Evolutionary conservation across 2,113 vertebrate species (phyloP).

Genomic region (Eurypyga helias): DNA sequence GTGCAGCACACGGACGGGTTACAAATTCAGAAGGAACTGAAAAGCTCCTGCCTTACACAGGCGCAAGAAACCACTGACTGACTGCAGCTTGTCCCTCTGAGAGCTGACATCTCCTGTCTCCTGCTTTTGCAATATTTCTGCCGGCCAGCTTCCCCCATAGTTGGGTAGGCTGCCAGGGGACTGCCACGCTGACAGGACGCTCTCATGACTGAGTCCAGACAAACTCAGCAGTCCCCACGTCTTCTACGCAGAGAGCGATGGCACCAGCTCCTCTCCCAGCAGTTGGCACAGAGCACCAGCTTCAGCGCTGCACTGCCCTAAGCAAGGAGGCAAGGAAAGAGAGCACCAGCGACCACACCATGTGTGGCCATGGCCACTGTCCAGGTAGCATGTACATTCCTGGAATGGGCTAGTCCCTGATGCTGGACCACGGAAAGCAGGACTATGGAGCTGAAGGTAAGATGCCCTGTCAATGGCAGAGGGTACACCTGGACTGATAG

Average conservation of each 20-base stretch:
- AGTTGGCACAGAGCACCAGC: accelerated
- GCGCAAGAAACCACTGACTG: neutral
- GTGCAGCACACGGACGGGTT: neutral
- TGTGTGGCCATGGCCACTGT: neutral
- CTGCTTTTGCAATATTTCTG: neutral
- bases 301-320: neutral
- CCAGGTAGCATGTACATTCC: neutral
- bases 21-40: neutral
- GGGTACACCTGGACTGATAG: neutral
- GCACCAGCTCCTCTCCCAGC: neutral
- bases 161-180: neutral
- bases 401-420: neutral
- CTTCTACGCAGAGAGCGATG: neutral
- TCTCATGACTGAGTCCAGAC: neutral
- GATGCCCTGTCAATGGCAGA: neutral
- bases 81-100: neutral
- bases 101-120: neutral
- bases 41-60: neutral
- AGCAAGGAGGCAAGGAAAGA: neutral
- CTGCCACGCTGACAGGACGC: neutral
- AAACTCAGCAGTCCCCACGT: neutral
- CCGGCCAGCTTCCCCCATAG: neutral
- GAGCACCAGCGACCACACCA: accelerated
- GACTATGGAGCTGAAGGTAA: neutral
- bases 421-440: neutral